Base-by-base conservation (phyloP, 2,113 vertebrate species). In the Acrocephalus kingi region DNA sequence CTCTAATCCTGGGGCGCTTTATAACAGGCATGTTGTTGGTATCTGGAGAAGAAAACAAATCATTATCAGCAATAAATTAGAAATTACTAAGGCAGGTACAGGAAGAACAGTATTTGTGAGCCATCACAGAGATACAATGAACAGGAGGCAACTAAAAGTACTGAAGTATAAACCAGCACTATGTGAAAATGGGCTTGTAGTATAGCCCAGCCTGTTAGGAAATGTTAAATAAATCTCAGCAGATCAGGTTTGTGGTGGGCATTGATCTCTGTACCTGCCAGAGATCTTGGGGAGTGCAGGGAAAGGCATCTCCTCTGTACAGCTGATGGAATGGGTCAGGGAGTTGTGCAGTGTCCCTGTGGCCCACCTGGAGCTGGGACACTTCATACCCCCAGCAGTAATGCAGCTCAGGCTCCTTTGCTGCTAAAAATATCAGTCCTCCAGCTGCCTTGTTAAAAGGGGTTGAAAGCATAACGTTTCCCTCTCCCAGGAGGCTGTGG, bases 11-110 rank as follows among this genome's bases (percentile, higher is more conserved):
- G 3, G 45, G 58, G 59, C 93, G 92, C 95, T 98, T 99, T 56
- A 98, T 23, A 67, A 97, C 27, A 1, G 98, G 98, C 99, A 99
- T 99, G 37, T 23, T 75, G n/a, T 51, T 84, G 0, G 2, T 11
- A 51, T 75, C 96, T 97, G 85, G 61, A 84, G 45, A 41, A 43
- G 48, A 84, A 93, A 94, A 82, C 45, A 64, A 79, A 74, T 0
- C 2, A 48, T 49, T 63, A 69, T 69, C 75, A 94, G 69, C 43
- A 75, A 78, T 51, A 21, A 74, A 83, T 67, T 24, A 85, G 55
- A 74, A 89, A 94, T 96, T 66, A 51, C 56, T 63, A 68, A 72
- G 43, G 90, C 66, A 87, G 69, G 55, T 90, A 66, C 3, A 2
- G 14, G 31, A 54, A 83, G 63, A 88, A 73, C 21, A 74, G 33